phyloP scores from a whole-genome alignment of 64 coral and sea anemone genomes.

The Actinia tenebrosa region DNA sequence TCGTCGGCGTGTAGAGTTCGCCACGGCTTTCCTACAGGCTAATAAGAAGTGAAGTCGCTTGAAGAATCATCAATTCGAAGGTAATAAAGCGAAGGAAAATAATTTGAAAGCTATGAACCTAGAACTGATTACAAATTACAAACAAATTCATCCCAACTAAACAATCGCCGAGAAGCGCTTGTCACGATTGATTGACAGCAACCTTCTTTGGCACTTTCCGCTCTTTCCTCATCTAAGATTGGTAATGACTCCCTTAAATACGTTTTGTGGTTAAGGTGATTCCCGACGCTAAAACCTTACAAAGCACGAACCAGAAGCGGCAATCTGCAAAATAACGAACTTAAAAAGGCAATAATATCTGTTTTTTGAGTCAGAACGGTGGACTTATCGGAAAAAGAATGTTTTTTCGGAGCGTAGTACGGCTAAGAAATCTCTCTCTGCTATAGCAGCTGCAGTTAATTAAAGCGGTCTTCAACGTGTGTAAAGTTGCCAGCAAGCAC shows the following conservation, averaged over 20 bases:
- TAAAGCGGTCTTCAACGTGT: slow-evolving; percentile 93
- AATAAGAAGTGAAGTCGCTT: slow-evolving; percentile 24
- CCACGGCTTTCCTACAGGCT: slow-evolving; percentile 7
- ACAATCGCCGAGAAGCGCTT: slow-evolving; percentile 83
- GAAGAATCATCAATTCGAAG: slow-evolving; percentile 52
- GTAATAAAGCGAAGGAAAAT: slow-evolving; percentile 46
- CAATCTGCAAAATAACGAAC: background rate
- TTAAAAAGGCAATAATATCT: background rate
- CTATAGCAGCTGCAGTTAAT: slow-evolving; percentile 91
- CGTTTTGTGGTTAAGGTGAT: slow-evolving; percentile 81
- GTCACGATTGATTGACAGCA: slow-evolving; percentile 95
- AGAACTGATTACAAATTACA: slow-evolving; percentile 97
- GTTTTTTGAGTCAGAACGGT: background rate
- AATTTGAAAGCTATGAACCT: slow-evolving; percentile 78
- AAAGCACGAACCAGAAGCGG: slow-evolving; percentile 35
- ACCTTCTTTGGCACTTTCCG: slow-evolving; percentile 80
- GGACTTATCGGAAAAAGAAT: background rate
- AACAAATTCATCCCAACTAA: slow-evolving; percentile 94
- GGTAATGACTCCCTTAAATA: slow-evolving; percentile 91
- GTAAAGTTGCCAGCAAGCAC: slow-evolving; percentile 94
- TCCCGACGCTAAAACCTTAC: slow-evolving; percentile 57
- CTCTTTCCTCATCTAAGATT: slow-evolving; percentile 87
- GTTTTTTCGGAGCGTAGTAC: slow-evolving; percentile 18
- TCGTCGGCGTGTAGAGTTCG: background rate
- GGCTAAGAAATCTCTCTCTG: slow-evolving; percentile 27